Conservation (phyloP, 2,888 invertebrate genomes). For the Apotomis turbidana region DNA sequence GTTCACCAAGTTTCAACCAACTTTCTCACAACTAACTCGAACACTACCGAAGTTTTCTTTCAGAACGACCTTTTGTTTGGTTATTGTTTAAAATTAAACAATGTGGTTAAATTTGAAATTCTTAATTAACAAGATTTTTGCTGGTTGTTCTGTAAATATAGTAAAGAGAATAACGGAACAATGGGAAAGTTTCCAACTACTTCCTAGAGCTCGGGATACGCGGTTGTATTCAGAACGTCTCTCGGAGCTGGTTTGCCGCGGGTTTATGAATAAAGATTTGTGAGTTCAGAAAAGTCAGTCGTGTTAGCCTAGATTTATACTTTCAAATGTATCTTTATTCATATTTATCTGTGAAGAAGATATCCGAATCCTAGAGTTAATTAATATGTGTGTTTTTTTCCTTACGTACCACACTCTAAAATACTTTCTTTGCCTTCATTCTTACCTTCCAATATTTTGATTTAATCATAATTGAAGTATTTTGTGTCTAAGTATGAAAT, state of each 20-base stretch:
- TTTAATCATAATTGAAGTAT: too few relatives aligned
- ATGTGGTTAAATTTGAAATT: constrained; percentile 16
- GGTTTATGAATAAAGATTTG: constrained; percentile 31
- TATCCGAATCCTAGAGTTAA: too few relatives aligned
- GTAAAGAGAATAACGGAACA: constrained; percentile 14
- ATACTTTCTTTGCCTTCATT: too few relatives aligned
- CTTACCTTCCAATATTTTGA: too few relatives aligned
- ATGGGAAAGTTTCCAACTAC: constrained; percentile 31
- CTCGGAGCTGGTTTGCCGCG: constrained; percentile 13
- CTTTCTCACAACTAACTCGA: not conserved
- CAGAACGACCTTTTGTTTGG: constrained; percentile 16
- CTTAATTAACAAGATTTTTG: constrained; percentile 39
- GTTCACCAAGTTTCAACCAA: constrained; percentile 2
- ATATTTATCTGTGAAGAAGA: too few relatives aligned
- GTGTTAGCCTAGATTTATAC: too few relatives aligned
- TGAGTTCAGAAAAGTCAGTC: constrained; percentile 16
- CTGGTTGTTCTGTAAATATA: constrained; percentile 17
- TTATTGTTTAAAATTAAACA: constrained; percentile 22
- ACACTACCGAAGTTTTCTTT: constrained; percentile 25
- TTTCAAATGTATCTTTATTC: too few relatives aligned
- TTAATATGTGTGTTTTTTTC: too few relatives aligned
- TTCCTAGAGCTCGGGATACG: constrained; percentile 24
- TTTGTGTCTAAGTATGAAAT: too few relatives aligned
- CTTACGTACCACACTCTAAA: too few relatives aligned
- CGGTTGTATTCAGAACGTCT: constrained; percentile 24